Conservation (phyloP, 2,797 vertebrate species). For the Scolopax bukidnonensis region DNA sequence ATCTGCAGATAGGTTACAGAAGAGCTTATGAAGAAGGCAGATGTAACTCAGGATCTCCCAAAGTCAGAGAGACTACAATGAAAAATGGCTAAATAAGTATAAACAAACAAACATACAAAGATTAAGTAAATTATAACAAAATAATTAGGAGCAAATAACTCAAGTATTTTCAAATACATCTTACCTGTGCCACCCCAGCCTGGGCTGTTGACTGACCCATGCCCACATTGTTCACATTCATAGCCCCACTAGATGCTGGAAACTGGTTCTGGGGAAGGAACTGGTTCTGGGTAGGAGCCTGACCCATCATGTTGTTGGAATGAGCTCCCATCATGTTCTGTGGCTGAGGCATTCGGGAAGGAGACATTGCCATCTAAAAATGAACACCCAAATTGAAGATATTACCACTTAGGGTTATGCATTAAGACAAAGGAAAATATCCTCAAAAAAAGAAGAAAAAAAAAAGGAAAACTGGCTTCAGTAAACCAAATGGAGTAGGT, state of each 20-base stretch:
- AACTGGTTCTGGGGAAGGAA: slow-evolving; percentile 93
- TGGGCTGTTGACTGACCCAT: slow-evolving; percentile 88
- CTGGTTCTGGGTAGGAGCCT: slow-evolving; percentile 87
- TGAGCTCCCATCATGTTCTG: slow-evolving; percentile 91
- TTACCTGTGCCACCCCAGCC: slow-evolving; percentile 90
- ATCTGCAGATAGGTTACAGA: background rate
- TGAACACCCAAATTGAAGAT: background rate
- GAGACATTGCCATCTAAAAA: slow-evolving; percentile 93
- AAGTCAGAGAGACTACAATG: background rate
- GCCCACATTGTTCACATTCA: slow-evolving; percentile 87
- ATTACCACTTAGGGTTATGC: background rate
- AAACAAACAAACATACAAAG: background rate
- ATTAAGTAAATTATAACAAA: background rate
- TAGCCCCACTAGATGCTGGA: slow-evolving; percentile 81
- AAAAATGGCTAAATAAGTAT: background rate
- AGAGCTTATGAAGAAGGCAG: background rate
- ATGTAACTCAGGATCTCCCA: background rate
- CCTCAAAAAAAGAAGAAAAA: background rate
- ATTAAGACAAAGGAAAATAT: background rate
- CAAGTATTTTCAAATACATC: background rate
- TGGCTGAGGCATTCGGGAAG: slow-evolving; percentile 93
- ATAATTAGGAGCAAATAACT: background rate
- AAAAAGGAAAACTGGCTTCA: background rate
- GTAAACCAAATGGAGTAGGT: background rate
- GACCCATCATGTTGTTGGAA: slow-evolving; percentile 88